Conservation (phyloP, 2,888 invertebrate species). For the Acleris cristana region DNA sequence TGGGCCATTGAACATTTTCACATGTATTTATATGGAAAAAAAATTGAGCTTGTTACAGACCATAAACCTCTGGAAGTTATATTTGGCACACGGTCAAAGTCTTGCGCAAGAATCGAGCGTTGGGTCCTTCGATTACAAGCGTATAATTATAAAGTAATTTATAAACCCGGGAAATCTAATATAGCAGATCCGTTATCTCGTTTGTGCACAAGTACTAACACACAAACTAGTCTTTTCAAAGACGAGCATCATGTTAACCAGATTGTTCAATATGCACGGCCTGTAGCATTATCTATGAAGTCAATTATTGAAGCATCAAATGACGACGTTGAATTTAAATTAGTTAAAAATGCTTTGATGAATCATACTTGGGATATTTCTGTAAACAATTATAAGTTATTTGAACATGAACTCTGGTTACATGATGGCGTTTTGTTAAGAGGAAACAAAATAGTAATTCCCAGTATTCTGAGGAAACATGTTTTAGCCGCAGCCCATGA, state of each 20-base stretch:
- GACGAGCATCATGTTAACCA: not conserved
- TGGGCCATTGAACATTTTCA: no score
- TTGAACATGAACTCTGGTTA: no score
- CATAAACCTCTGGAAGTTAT: constrained; percentile 50
- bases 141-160: constrained; percentile 42
- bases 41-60: constrained; percentile 8
- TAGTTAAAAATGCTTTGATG: no score
- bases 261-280: not conserved
- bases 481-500: no score
- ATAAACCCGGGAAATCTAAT: constrained; percentile 42
- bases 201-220: not conserved
- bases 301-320: no score
- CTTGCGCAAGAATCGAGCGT: constrained; percentile 46
- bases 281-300: not conserved
- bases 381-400: no score
- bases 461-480: no score
- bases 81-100: constrained; percentile 43
- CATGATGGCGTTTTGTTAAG: no score
- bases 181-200: constrained; percentile 10
- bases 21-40: no score
- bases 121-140: constrained; percentile 45
- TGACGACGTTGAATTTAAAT: no score
- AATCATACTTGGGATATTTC: no score
- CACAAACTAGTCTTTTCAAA: not conserved
- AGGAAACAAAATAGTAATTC: no score